Evolutionary conservation across 2,888 invertebrate genomes (phyloP).

Genomic region (Agrotis ipsilon): DNA sequence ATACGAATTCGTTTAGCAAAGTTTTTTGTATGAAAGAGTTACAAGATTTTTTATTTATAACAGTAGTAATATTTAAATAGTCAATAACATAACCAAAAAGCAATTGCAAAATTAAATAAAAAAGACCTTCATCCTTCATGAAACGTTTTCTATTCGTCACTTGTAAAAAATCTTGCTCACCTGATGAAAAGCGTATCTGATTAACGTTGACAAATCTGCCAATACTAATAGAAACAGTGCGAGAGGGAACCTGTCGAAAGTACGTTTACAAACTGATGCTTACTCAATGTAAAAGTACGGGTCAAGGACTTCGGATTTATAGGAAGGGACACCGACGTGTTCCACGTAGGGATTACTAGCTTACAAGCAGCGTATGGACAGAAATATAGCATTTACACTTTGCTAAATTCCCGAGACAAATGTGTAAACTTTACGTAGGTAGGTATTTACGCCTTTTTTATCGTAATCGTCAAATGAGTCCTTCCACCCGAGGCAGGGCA

Average conservation of each 20-base stretch:
- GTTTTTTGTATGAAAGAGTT: too few species aligned
- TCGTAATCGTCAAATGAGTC: too few species aligned
- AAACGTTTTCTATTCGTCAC: background rate
- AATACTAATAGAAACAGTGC: constrained; percentile 29
- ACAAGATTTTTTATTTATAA: too few species aligned
- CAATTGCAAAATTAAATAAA: too few species aligned
- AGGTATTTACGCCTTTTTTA: too few species aligned
- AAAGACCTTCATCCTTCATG: too few species aligned
- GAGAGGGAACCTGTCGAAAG: constrained; percentile 13
- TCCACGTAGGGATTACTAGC: background rate
- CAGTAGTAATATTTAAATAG: too few species aligned
- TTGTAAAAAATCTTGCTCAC: background rate
- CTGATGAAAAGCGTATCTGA: constrained; percentile 31
- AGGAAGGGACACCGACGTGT: background rate
- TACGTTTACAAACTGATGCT: constrained; percentile 29
- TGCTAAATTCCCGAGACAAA: background rate
- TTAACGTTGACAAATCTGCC: constrained; percentile 32
- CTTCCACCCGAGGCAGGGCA: too few species aligned
- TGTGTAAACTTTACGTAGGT: background rate
- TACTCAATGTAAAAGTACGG: background rate
- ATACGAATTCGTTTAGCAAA: too few species aligned
- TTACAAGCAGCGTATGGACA: background rate
- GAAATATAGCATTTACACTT: background rate
- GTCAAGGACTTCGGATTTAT: background rate
- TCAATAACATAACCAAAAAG: too few species aligned